Base-by-base conservation (phyloP, 1,140 invertebrate species). In the Philopotamus ludificatus region DNA sequence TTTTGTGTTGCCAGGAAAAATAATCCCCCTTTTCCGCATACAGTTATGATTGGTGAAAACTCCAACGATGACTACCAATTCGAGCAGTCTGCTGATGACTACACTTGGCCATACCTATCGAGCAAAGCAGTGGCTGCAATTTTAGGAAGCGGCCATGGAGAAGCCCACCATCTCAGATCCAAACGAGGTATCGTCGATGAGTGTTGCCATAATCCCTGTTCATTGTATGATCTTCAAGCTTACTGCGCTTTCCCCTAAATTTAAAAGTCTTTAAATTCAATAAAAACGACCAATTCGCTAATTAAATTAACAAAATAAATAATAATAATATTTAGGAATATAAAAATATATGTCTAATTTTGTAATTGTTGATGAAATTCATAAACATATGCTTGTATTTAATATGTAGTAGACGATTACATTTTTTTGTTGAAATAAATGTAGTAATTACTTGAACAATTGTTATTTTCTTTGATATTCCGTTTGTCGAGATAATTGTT, bases 121-220 rank as follows among this genome's bases (percentile, higher is more conserved):
- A 18, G n/a, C 15, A 10, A 44, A 28, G 18, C 23, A 7, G 59
- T 45, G 10, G 10, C 12, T 10, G 21, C 44, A 15, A 8, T 62
- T 15, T 3, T 62, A 21, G 49, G 22, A 4, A 18, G n/a, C n/a
- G 28, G 8, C 4, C 8, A 1, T 18, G 18, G 34, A 41, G 16
- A n/a, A 8, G 15, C 16, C 18, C 8, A 39, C 28, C 28, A 1
- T 3, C 7, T 10, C 4, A 28, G 44, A 10, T n/a, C 49, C 0
- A 47, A 12, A 2, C 21, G 59, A 50, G 59, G 45, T n/a, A 28
- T 62, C n/a, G 45, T 49, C 8, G 22, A 25, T 18, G 23, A 55
- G 16, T 63, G 72, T 45, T 73, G 72, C 54, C 54, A 66, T 20
- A 70, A 71, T 34, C 16, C 70, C 3, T 73, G 72, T 26, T 23